Evolutionary conservation across 2,113 vertebrate genomes (phyloP).

Genomic region (Fulmarus glacialis): DNA sequence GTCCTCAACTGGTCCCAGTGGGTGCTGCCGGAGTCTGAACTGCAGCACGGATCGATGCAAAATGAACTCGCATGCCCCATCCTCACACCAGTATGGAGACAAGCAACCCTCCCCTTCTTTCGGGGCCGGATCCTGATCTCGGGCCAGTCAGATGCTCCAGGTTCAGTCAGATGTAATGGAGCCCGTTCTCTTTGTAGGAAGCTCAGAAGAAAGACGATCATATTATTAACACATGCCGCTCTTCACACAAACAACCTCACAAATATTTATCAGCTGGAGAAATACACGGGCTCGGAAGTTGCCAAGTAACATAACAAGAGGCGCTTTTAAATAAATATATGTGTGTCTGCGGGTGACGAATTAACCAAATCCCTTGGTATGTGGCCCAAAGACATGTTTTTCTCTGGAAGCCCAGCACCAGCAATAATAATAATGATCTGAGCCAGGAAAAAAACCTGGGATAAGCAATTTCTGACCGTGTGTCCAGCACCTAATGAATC

Average conservation of each 20-base stretch:
- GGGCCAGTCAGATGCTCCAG: not conserved
- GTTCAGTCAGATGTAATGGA: not conserved
- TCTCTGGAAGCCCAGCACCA: not conserved
- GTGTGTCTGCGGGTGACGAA: slow-evolving; percentile 26
- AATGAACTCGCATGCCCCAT: not conserved
- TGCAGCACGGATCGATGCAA: not conserved
- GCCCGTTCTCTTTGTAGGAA: not conserved
- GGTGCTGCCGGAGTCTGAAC: not conserved
- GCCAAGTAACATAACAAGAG: slow-evolving; percentile 64
- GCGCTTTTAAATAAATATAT: slow-evolving; percentile 43
- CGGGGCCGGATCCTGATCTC: rapidly evolving
- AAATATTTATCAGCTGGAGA: slow-evolving; percentile 69
- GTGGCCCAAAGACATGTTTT: slow-evolving; percentile 43
- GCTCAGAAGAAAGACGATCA: not conserved
- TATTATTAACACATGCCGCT: slow-evolving; percentile 13
- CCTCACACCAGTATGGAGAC: not conserved
- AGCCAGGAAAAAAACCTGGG: not conserved
- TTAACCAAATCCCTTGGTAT: slow-evolving; percentile 48
- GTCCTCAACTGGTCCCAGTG: not conserved
- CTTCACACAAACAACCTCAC: slow-evolving; percentile 26
- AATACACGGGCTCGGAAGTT: slow-evolving; percentile 15
- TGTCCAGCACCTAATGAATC: not conserved
- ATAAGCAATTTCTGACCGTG: not conserved
- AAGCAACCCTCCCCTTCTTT: not conserved
- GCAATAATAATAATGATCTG: not conserved